These are phyloP conservation scores for Cygnus atratus DNA, from an alignment of 2,113 vertebrate genomes.

Conservation along the genomic window DNA sequence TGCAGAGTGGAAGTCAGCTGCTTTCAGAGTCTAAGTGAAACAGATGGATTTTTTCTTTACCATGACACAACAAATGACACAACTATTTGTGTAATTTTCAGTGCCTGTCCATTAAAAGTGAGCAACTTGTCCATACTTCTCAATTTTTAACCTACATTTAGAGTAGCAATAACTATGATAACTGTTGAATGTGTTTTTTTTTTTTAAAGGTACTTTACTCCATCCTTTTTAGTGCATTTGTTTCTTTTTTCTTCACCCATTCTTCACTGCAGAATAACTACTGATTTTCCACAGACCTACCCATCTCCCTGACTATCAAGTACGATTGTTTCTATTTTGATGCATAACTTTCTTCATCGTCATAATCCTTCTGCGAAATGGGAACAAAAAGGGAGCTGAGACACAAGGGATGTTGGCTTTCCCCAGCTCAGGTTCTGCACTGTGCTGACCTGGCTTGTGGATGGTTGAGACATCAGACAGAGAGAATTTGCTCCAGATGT, in stretches of 20 bases:
- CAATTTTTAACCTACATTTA: not conserved
- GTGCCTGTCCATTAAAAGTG: not conserved
- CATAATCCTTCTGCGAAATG: not conserved
- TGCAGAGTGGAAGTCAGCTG: not conserved
- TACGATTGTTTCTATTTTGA: not conserved
- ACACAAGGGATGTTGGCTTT: not conserved
- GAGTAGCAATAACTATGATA: not conserved
- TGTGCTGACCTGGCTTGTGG: not conserved
- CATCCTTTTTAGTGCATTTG: not conserved
- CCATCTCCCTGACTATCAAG: not conserved
- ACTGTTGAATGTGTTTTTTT: not conserved
- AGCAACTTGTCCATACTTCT: not conserved
- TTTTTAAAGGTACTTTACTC: not conserved
- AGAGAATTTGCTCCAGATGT: not conserved
- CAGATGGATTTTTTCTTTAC: not conserved
- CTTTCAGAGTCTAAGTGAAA: not conserved
- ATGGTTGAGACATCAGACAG: not conserved
- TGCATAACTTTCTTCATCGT: not conserved
- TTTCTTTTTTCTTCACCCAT: not conserved
- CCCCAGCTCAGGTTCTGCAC: not conserved
- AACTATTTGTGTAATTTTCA: not conserved
- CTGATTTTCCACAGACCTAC: not conserved
- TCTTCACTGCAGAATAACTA: not conserved
- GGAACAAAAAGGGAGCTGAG: not conserved
- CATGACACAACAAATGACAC: too few relatives aligned